Percentiles rank a stretch among this genome's conserved stretches.
Conservation (phyloP, 2,888 invertebrate species). For the Dugesia japonica region DNA sequence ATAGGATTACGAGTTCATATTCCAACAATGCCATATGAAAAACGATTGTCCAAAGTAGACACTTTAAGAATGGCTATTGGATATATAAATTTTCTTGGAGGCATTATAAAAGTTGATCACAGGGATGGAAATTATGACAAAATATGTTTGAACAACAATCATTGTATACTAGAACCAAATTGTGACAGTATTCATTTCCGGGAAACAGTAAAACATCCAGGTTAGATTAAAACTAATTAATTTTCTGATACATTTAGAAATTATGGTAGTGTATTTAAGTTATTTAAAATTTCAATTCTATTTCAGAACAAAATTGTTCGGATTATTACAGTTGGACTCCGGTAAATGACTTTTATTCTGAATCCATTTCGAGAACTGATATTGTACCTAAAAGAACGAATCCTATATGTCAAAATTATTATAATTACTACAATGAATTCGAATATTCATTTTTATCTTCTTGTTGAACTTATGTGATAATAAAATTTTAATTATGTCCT, state of each 20-base stretch:
- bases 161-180: neutral
- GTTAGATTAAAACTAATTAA: neutral
- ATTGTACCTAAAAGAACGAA: neutral
- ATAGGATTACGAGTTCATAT: conserved; percentile 68
- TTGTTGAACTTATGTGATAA: neutral
- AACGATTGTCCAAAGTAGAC: conserved; percentile 70
- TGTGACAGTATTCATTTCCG: neutral
- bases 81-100: conserved; percentile 67
- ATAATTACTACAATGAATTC: neutral
- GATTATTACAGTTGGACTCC: too few species aligned
- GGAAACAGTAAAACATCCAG: neutral
- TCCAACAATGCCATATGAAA: conserved; percentile 82
- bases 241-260: too few species aligned
- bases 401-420: neutral
- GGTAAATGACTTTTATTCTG: too few species aligned
- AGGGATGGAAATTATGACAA: neutral
- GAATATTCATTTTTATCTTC: conserved; percentile 5
- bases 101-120: neutral
- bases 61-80: conserved; percentile 80
- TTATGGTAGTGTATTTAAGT: too few species aligned
- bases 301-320: too few species aligned
- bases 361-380: too few species aligned
- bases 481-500: neutral
- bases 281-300: too few species aligned
- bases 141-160: neutral